A percentile compares a stretch with the other conserved stretches of the same genome.
These are phyloP conservation scores for Celastrina argiolus DNA, from an alignment of 2,888 invertebrate species.

Conservation along the genomic window DNA sequence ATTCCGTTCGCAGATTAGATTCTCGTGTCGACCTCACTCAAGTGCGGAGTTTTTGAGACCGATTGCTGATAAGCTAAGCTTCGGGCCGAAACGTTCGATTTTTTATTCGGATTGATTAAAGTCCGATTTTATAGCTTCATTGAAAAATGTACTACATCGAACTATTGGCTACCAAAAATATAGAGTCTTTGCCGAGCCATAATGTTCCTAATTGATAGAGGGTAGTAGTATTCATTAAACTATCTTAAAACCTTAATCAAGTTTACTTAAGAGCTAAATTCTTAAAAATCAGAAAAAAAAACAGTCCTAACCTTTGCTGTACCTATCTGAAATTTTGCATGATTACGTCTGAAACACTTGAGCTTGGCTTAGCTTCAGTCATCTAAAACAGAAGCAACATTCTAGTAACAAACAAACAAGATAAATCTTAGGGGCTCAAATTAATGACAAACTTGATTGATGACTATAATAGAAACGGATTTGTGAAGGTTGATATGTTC, in stretches of 20 bases:
- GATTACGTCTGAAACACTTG: too few species aligned
- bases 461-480: not conserved
- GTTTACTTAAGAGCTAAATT: not conserved
- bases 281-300: too few species aligned
- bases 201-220: too few species aligned
- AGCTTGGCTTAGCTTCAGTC: too few species aligned
- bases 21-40: conserved; percentile 11
- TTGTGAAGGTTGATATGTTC: conserved; percentile 23
- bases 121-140: not conserved
- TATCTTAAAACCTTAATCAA: not conserved
- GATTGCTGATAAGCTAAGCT: conserved; percentile 1
- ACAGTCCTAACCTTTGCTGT: too few species aligned
- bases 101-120: not conserved
- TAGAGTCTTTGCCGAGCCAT: too few species aligned
- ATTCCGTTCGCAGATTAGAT: conserved; percentile 1
- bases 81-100: not conserved
- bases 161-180: too few species aligned
- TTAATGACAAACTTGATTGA: not conserved
- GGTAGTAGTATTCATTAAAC: too few species aligned
- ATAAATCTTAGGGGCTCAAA: not conserved
- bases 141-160: not conserved
- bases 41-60: conserved; percentile 2
- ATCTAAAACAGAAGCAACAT: too few species aligned
- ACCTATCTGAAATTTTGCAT: too few species aligned
- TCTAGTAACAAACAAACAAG: too few species aligned